Evolutionary conservation across 1,140 invertebrate genomes (phyloP), one percentile per base, ranked within the genome.

Genomic region (Bombyx mandarina): DNA sequence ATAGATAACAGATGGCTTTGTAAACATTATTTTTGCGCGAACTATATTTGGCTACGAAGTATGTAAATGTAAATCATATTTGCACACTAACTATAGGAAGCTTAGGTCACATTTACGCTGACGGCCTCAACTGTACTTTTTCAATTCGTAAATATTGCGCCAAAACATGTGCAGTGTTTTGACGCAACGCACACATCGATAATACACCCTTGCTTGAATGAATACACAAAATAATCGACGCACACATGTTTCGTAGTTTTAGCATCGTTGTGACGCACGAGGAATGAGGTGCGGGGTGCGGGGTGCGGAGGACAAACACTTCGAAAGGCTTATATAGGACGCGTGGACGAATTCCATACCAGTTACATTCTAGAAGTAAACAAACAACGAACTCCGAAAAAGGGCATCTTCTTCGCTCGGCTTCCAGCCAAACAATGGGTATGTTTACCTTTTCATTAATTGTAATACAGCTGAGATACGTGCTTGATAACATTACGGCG

Each of bases 291-390:
- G 60, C 10, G 58, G 59, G 18, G 56, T 9, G 58, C 52, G 58
- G 65, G 57, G 62, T 42, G 69, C 57, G 63, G 62, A 52, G 60
- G 63, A 12, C 55, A 52, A 44, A 54, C 62, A 67, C 57, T 70
- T 63, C 64, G 57, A 56, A 69, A 53, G 66, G 62, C 77, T 79
- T 84, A 86, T 82, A 86, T 86, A 80, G 66, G 50, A 64, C 74
- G 75, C 71, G 71, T 66, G 62, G 50, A 73, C 74, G 67, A 69
- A 65, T 42, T 53, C 44, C 46, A 56, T 71, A 69, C 70, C 81
- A 84, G 79, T 84, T 81, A 69, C 54, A 55, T 65, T 81, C 66
- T 54, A 64, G 66, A 76, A 63, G 75, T 73, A 82, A 77, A 80
- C 74, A 77, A 73, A 75, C 57, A 66, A 64, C 67, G 57, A 67